Evolutionary conservation across 2,113 vertebrate species (phyloP).

Genomic region (Rostratula benghalensis): DNA sequence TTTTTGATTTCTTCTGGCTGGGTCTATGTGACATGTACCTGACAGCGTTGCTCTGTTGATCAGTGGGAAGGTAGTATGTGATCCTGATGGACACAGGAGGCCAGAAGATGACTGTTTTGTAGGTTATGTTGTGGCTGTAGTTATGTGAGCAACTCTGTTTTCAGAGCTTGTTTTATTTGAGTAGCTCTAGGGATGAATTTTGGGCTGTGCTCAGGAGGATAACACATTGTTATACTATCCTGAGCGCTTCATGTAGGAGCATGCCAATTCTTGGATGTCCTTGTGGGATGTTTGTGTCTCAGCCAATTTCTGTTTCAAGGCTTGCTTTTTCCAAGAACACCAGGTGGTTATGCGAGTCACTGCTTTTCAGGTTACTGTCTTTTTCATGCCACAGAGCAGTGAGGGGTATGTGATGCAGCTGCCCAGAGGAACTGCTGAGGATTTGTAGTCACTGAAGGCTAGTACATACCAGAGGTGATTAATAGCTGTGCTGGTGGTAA

Average conservation of each 20-base stretch:
- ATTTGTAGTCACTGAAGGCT: not conserved
- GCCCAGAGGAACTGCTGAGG: not conserved
- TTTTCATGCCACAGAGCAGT: not conserved
- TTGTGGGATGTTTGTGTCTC: slow-evolving; percentile 17
- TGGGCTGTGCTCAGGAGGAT: not conserved
- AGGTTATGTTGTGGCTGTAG: not conserved
- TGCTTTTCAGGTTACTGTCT: not conserved
- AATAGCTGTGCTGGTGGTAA: not conserved
- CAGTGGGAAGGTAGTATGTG: not conserved
- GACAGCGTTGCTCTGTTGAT: not conserved
- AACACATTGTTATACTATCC: not conserved
- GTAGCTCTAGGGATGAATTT: not conserved
- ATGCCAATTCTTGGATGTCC: slow-evolving; percentile 2
- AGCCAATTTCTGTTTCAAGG: slow-evolving; percentile 16
- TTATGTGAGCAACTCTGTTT: not conserved
- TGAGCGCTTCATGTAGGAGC: not conserved
- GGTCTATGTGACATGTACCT: not conserved
- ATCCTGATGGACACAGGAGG: not conserved
- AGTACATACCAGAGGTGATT: not conserved
- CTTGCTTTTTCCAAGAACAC: slow-evolving; percentile 11
- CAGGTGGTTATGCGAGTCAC: not conserved
- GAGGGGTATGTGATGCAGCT: not conserved
- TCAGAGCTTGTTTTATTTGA: not conserved
- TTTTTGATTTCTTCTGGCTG: not conserved
- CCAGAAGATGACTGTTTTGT: not conserved